Evolutionary conservation across 2,797 vertebrate species (phyloP).

Genomic region (Urophycis tenuis): DNA sequence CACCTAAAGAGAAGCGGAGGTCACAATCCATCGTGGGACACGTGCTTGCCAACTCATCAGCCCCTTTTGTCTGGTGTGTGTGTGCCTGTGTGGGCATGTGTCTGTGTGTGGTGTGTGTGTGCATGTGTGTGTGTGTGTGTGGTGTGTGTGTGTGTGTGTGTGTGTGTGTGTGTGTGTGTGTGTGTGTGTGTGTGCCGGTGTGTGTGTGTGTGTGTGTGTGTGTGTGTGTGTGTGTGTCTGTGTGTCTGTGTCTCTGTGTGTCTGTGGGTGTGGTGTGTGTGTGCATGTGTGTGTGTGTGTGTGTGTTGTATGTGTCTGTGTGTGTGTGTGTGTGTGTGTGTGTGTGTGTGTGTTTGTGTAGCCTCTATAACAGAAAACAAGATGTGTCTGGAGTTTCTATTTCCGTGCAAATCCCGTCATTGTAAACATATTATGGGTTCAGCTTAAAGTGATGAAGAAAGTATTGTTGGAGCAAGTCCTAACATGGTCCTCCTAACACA

Average conservation of each 20-base stretch:
- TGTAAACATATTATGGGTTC: neutral
- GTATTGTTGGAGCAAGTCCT: neutral
- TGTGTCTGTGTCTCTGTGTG: neutral
- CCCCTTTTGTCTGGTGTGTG: constrained; percentile 31
- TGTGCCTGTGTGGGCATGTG: constrained; percentile 5
- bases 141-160: constrained; percentile 8
- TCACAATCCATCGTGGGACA: constrained; percentile 50
- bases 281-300: constrained; percentile 4
- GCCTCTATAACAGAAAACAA: neutral
- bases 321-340: neutral
- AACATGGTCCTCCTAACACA: neutral
- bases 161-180: neutral
- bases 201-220: neutral
- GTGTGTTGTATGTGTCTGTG: neutral
- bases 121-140: constrained; percentile 12
- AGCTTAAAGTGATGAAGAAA: neutral
- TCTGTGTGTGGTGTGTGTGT: constrained; percentile 19
- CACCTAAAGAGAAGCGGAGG: constrained; percentile 54
- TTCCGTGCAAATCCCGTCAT: neutral
- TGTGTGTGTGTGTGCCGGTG: neutral
- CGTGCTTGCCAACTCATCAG: constrained; percentile 45
- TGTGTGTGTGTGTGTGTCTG: neutral
- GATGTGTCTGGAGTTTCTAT: constrained; percentile 2
- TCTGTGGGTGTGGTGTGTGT: constrained; percentile 18
- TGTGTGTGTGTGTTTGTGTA: neutral